Evolutionary conservation across 2,113 vertebrate species (phyloP), one percentile per base, ranked within the genome.

Genomic region (Malurus cyaneus): DNA sequence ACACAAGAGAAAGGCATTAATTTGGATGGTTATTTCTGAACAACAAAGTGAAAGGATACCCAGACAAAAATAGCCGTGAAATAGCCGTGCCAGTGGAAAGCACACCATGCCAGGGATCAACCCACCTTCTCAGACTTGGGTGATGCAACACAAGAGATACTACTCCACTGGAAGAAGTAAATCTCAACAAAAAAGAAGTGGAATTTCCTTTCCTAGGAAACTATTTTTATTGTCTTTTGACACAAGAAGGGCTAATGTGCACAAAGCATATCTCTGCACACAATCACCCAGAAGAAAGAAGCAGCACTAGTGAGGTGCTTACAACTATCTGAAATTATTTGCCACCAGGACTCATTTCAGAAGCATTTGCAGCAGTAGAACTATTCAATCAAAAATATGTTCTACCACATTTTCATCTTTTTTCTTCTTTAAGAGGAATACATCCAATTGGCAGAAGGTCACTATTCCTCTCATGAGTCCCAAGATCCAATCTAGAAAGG

Each of bases 391-490:
- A 79, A 59, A 81, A 29, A 44, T 1, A 42, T 16, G 2, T 57
- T 61, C 50, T n/a, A 86, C 36, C 11, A 53, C 18, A 49, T 74
- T 74, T 87, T 81, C 14, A 82, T 65, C 26, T 44, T 85, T 13
- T 72, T 56, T n/a, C 50, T 74, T 46, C 78, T n/a, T 81, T 54
- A 70, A 73, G 29, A 44, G 5, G 28, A 91, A 66, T 25, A 47
- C 0, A 0, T 41, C 20, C 60, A 57, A 2, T 1, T 50, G 29
- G 17, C 3, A 1, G 64, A 66, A 88, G 59, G 56, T 83, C 67
- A 56, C 25, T 19, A 54, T 32, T 82, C 31, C 31, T 86, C 39
- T 53, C 50, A 32, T 12, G 15, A 80, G 47, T 87, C 76, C 61
- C 42, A 70, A 1, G 46, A 32, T 50, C 34, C 7, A n/a, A 15